Evolutionary conservation across 2,797 vertebrate genomes (phyloP), one percentile per base, ranked within the genome.

Genomic region (Adelosebastes latens): DNA sequence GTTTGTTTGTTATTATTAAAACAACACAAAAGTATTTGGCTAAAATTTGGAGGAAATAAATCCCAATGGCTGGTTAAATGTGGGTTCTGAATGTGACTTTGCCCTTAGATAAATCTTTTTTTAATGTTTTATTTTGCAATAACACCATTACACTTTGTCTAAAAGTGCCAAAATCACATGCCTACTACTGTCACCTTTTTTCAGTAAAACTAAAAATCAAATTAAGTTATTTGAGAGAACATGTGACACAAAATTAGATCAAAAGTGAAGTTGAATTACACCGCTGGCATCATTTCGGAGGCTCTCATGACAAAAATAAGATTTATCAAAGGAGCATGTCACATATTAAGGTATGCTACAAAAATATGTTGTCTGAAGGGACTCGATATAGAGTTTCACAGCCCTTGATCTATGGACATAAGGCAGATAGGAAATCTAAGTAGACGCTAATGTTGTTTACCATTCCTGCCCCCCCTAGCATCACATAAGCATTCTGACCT

Each of bases 401-500:
- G 77, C 59, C 64, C 20, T 78, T 72, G 49, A 82, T 83, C 46
- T 77, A 31, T 56, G 34, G 34, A 72, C 68, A 55, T 52, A 77
- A 77, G 65, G 27, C 39, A 69, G 68, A 89, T 75, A 78, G 29
- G 66, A 82, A 79, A 82, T 82, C 85, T 32, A 64, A 49, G 9
- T 11, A 58, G 56, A 72, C 0, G 2, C 27, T 82, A 75, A 16
- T 71, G 42, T 71, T 89, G 84, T 92, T 91, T 77, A 80, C 52
- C 34, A 49, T 90, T 72, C 70, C 56, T 77, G 67, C 0, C 29
- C 84, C 49, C 55, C 32, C n/a, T 39, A 60, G 66, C 64, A 70
- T 77, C 88, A 77, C 82, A 83, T 68, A 79, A 71, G 52, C 70
- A 75, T 36, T 59, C 72, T 87, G 84, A 80, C 83, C 70, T 89